Evolutionary conservation across 2,113 vertebrate species (phyloP), one percentile per base, ranked within the genome.

Genomic region (Thinocorus orbignyianus): DNA sequence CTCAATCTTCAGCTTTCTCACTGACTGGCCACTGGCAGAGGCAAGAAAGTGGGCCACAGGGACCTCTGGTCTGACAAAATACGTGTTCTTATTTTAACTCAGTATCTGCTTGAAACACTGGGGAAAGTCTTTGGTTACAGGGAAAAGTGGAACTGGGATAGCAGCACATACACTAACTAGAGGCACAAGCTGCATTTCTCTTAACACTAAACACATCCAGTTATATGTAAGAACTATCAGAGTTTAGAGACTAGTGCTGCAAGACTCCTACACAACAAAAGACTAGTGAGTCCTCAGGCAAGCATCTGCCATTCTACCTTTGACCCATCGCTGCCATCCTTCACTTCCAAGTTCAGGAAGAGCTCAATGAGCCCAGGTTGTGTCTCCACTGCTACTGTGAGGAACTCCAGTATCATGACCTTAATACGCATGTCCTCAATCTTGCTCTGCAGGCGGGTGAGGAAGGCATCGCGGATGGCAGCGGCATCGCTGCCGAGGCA

Each of bases 351-450:
- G 82, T 99, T 99, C 58, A 99, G 98, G 92, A 99, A 99, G 6
- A 99, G 98, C 87, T 99, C 99, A 1, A 99, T 99, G 86, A 99
- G 99, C 33, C 99, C 99, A 0, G 99, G 99, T 28, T 99, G 99
- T 0, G 99, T 99, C 97, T 99, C 99, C 76, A 99, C 99, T 0
- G 99, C 99, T 1, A 99, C 99, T 0, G 99, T 99, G 81, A 99
- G 99, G 95, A 99, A 99, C 83, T 99, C 99, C 35, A 99, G 97
- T 65, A 99, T 99, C 98, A 99, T 99, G 92, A 99, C 99, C 92
- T 99, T 99, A 94, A 99, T 99, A 60, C 99, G 98, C 98, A 99
- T 99, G 97, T 99, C 99, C 97, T 99, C 99, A 0, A 99, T 99
- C 95, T 96, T 99, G 98, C 99, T 99, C 97, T 99, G 98, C 84